Percentiles rank a stretch among this genome's conserved stretches.
phyloP scores from a whole-genome alignment of 2,888 invertebrate genomes.

The Cremastinae sp. region DNA sequence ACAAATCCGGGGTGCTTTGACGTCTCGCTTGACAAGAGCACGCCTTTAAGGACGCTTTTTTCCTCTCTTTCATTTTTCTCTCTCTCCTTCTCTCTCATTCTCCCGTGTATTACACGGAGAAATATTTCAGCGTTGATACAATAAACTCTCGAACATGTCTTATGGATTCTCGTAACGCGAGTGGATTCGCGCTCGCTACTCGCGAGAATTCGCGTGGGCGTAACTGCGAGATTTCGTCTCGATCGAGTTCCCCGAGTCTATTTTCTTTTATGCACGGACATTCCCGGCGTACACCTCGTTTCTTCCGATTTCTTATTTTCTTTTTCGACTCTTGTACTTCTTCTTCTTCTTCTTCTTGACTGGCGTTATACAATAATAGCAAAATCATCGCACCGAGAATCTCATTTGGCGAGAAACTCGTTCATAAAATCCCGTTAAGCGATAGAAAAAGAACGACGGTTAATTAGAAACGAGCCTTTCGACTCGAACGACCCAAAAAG shows the following conservation, averaged over 20 bases:
- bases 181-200: constrained; percentile 69
- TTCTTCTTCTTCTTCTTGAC: background rate
- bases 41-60: constrained; percentile 28
- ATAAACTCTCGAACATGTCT: constrained; percentile 3
- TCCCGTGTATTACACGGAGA: background rate
- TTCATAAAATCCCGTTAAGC: constrained; percentile 2
- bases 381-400: background rate
- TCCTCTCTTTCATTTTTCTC: background rate
- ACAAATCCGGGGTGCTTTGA: constrained; percentile 61
- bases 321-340: background rate
- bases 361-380: constrained; percentile 6
- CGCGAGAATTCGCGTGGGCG: constrained; percentile 74
- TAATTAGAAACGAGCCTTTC: too few species aligned
- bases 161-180: constrained; percentile 59
- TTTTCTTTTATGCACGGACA: background rate
- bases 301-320: constrained; percentile 31
- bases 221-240: constrained; percentile 57
- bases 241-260: constrained; percentile 43
- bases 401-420: background rate
- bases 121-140: constrained; percentile 26
- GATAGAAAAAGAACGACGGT: too few species aligned
- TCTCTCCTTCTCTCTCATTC: background rate
- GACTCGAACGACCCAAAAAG: too few species aligned
- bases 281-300: background rate
- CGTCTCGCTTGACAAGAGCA: constrained; percentile 47